These are phyloP conservation scores for Bradysia coprophila DNA, from an alignment of 1,140 invertebrate genomes.

Conservation along the genomic window DNA sequence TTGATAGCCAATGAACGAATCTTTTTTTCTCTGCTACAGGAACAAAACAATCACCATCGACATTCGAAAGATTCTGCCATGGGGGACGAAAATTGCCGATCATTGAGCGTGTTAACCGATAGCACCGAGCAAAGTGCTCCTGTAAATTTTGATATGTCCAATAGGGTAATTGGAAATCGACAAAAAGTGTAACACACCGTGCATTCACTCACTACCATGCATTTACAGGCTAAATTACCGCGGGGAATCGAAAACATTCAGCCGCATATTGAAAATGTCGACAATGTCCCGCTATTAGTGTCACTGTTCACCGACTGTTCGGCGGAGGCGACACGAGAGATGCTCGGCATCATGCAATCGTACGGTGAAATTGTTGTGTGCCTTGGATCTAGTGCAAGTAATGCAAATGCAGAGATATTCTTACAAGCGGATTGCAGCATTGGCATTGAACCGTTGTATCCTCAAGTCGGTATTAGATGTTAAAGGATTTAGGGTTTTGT, in stretches of 20 bases:
- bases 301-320: slow-evolving; percentile 95
- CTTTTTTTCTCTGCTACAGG: no score
- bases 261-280: slow-evolving; percentile 85
- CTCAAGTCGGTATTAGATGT: slow-evolving; percentile 30
- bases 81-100: slow-evolving; percentile 48
- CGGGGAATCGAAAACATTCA: slow-evolving; percentile 92
- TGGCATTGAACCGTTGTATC: slow-evolving; percentile 81
- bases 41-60: slow-evolving; percentile 12
- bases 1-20: no score
- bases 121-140: slow-evolving; percentile 77
- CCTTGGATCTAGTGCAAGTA: slow-evolving; percentile 71
- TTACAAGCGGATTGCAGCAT: slow-evolving; percentile 84
- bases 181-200: background rate
- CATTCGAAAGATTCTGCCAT: slow-evolving; percentile 27
- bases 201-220: background rate
- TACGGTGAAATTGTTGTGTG: slow-evolving; percentile 80
- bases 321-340: slow-evolving; percentile 64
- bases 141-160: slow-evolving; percentile 22
- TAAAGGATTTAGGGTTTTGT: background rate
- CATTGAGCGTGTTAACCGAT: slow-evolving; percentile 64
- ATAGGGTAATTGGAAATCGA: slow-evolving; percentile 2
- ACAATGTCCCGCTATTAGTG: slow-evolving; percentile 91
- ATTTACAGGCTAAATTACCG: slow-evolving; percentile 69
- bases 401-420: slow-evolving; percentile 79
- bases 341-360: slow-evolving; percentile 92